A percentile compares a stretch with the other conserved stretches of the same genome.
Evolutionary conservation across 23 tunicate species (phyloP).

Genomic region (Oikopleura dioica): DNA sequence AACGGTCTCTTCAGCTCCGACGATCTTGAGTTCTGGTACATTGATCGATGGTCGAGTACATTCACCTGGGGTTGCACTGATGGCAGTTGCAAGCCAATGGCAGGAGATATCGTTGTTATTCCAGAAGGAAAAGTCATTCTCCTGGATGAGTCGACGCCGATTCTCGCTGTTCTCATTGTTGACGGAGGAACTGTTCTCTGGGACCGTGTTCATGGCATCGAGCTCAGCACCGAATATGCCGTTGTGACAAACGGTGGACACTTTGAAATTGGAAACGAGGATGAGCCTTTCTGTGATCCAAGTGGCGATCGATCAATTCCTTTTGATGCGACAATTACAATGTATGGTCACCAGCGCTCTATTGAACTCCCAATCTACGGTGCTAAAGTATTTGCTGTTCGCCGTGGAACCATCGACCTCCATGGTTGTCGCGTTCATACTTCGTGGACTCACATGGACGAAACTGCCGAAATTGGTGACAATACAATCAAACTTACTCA

Average conservation of each 20-base stretch:
- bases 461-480: neutral
- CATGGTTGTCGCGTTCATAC: constrained; percentile 1
- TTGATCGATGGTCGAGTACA: constrained; percentile 8
- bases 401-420: neutral
- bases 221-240: neutral
- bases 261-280: neutral
- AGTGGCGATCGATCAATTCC: constrained; percentile 1
- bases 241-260: constrained; percentile 1
- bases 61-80: constrained; percentile 12
- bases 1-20: too few relatives aligned
- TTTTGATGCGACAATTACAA: neutral
- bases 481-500: neutral
- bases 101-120: constrained; percentile 3
- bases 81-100: neutral
- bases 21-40: neutral
- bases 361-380: neutral
- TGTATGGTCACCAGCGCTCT: constrained; percentile 10
- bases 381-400: neutral
- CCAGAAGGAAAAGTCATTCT: constrained; percentile 7
- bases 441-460: neutral
- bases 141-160: neutral
- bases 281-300: neutral
- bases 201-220: neutral
- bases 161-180: constrained; percentile 1
- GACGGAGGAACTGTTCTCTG: constrained; percentile 8